A percentile compares a stretch with the other conserved stretches of the same genome.
These are phyloP conservation scores for Ceyx cyanopectus DNA, from an alignment of 2,113 vertebrate genomes.

Conservation along the genomic window DNA sequence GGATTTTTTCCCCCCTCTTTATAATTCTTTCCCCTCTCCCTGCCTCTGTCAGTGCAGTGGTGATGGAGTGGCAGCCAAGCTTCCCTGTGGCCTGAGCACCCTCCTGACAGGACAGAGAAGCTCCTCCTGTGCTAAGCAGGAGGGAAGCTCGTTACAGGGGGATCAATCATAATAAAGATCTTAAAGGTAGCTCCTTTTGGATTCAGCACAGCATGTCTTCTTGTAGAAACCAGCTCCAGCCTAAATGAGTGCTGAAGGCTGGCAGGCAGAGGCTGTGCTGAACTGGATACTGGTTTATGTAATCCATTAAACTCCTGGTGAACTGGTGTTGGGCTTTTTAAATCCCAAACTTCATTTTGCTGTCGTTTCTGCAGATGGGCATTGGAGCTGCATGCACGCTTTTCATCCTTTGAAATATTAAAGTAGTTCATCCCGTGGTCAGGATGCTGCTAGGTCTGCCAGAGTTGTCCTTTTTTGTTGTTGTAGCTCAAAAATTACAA, in stretches of 20 bases:
- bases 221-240: neutral
- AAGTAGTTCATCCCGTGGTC: slow-evolving; percentile 42
- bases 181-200: neutral
- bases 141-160: neutral
- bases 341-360: slow-evolving; percentile 43
- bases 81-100: neutral
- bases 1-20: neutral
- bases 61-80: neutral
- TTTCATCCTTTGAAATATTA: slow-evolving; percentile 42
- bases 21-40: neutral
- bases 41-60: neutral
- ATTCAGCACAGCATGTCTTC: neutral
- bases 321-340: slow-evolving; percentile 22
- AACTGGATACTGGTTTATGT: neutral
- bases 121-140: accelerated
- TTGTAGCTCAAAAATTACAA: slow-evolving; percentile 37
- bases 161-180: neutral
- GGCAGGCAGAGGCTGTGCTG: neutral
- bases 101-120: neutral
- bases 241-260: neutral
- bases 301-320: slow-evolving; percentile 34
- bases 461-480: neutral
- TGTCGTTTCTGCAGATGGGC: neutral
- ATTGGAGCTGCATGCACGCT: neutral
- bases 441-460: neutral